Evolutionary conservation across 2,113 vertebrate species (phyloP), one percentile per base, ranked within the genome.

Genomic region (Coryphaenoides rupestris): DNA sequence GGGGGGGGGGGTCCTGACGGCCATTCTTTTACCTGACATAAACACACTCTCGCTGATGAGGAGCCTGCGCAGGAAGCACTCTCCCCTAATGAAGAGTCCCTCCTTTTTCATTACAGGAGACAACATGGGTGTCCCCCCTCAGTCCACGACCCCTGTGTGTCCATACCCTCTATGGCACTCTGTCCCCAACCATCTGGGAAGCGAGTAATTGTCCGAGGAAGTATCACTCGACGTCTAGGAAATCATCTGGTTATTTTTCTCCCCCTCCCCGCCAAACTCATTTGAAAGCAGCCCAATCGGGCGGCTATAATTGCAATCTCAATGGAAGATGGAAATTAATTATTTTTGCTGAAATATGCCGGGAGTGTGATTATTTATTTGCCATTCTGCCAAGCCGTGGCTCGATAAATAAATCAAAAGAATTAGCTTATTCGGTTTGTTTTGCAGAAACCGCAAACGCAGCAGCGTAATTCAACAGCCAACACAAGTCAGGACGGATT

Each of bases 11-110:
- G 75, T 76, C 64, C 75, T 69, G 23, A 57, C 63, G 66, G 77
- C 72, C 75, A 71, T 63, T 65, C 68, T 58, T 72, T 75, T 66
- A 70, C 73, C 80, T 80, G 81, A 87, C 85, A 87, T 56, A 68
- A 82, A 79, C 70, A 78, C 86, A 90, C 87, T 90, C 82, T 80
- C 64, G 68, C 66, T 86, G 87, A 90, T 89, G 84, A 87, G 79
- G 68, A 68, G n/a, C 58, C 69, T 16, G 21, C 84, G 72, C 76
- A 60, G 52, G 62, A 68, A 66, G 79, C 84, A 87, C 87, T 87
- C 58, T 63, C 70, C 69, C 33, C 73, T 88, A 87, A 88, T 89
- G 86, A 89, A 86, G 68, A 84, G 63, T 19, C 60, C 64, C 57
- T 77, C 63, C 33, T 64, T 66, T 69, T 75, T 80, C 78, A 78